These are phyloP conservation scores for Excalfactoria chinensis DNA, from an alignment of 2,113 vertebrate genomes.

Conservation along the genomic window DNA sequence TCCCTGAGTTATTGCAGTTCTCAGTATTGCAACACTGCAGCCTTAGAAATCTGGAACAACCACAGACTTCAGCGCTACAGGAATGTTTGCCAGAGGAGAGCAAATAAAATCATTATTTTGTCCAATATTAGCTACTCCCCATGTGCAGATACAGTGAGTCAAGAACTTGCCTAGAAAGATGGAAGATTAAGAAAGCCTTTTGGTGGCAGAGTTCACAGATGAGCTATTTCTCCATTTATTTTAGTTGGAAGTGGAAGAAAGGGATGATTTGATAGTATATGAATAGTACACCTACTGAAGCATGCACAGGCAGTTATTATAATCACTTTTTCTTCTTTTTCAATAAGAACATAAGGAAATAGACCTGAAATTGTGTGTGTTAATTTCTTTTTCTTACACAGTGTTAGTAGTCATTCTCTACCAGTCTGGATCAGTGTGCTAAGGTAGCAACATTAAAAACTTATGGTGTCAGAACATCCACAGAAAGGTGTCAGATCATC, in stretches of 20 bases:
- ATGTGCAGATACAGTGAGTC: not conserved
- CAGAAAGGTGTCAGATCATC: not conserved
- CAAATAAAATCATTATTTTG: not conserved
- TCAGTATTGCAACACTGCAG: not conserved
- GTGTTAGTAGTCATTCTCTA: not conserved
- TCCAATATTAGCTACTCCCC: not conserved
- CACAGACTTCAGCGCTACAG: not conserved
- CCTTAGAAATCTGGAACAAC: not conserved
- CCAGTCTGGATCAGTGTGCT: not conserved
- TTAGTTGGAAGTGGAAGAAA: not conserved
- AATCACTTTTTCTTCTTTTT: not conserved
- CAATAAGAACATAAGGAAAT: not conserved
- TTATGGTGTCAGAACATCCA: not conserved
- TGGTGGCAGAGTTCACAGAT: not conserved
- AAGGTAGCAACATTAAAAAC: not conserved
- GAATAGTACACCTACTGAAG: not conserved
- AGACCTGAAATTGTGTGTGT: not conserved
- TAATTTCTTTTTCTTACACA: not conserved
- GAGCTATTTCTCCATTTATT: not conserved
- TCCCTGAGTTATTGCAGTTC: not conserved
- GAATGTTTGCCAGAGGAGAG: not conserved
- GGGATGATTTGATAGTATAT: not conserved
- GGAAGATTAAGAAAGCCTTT: not conserved
- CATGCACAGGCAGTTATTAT: accelerated
- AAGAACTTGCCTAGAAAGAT: not conserved